These are phyloP conservation scores for Drosophila pachea DNA, from an alignment of 1,140 invertebrate genomes.

Conservation along the genomic window DNA sequence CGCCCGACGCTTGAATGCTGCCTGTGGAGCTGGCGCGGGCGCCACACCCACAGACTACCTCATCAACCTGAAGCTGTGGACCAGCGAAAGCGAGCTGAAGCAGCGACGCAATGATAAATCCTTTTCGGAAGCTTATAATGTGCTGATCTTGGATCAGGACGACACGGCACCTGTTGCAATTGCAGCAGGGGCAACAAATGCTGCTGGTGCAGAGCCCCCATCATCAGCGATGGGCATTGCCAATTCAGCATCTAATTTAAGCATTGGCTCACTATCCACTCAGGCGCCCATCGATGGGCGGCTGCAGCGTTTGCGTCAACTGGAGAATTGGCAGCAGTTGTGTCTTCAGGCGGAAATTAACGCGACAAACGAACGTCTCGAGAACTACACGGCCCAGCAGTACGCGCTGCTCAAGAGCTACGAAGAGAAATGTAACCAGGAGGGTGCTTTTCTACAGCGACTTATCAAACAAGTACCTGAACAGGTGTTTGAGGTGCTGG, in stretches of 20 bases:
- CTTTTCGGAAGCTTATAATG: constrained; percentile 64
- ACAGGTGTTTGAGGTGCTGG: constrained; percentile 43
- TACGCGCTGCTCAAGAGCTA: constrained; percentile 71
- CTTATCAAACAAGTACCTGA: constrained; percentile 55
- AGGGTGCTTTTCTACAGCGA: constrained; percentile 49
- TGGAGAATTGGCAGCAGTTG: constrained; percentile 53
- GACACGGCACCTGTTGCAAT: neutral
- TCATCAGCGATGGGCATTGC: constrained; percentile 14
- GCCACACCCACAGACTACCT: constrained; percentile 50
- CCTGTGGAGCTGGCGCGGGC: constrained; percentile 18
- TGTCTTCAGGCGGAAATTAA: constrained; percentile 66
- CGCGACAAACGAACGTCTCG: constrained; percentile 63
- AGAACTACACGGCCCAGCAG: constrained; percentile 61
- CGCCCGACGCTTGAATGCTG: constrained; percentile 48
- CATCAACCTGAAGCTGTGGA: constrained; percentile 62
- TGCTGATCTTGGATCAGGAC: constrained; percentile 62
- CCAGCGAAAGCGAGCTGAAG: constrained; percentile 57
- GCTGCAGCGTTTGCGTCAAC: constrained; percentile 47
- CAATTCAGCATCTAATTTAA: constrained; percentile 40
- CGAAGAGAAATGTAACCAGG: constrained; percentile 73
- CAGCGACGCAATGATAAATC: constrained; percentile 51
- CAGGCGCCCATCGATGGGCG: constrained; percentile 26
- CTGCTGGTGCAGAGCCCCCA: neutral
- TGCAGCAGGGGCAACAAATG: neutral
- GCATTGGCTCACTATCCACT: constrained; percentile 43